Base-by-base conservation (phyloP, 1,140 invertebrate genomes). In the Holotrichia oblita region DNA sequence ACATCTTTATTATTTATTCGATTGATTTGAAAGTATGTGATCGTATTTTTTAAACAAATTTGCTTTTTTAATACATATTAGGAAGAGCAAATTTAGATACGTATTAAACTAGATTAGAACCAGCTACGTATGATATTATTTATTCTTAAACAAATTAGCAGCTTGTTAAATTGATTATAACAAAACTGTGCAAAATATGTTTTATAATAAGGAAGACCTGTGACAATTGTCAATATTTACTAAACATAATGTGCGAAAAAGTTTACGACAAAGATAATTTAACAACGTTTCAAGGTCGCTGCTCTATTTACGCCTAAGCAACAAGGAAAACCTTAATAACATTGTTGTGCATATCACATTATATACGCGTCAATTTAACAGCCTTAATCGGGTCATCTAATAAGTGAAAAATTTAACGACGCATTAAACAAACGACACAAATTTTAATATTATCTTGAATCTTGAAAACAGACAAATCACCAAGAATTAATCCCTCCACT, bases 401-500 rank as follows among this genome's bases (percentile, higher is more conserved):
- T n/a, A 14, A 55, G 14, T n/a, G 17, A 41, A 2, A 20, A 41
- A 40, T 41, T 12, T 20, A 74, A 74, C 34, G 1, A 17, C 40
- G 14, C 6, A 24, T 24, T 40, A 14, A 42, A 4, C 12, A n/a
- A 3, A 7, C 9, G 12, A 40, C 2, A 0, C 12, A 10, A 73
- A 73, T 40, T 17, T 55, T 55, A n/a, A 17, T n/a, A 55, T 20
- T 8, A 14, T 0, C 9, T n/a, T 4, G 14, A 40, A 76, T 55
- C 75, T 76, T 76, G 75, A 76, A 55, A 76, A 55, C 44, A 55
- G 75, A 76, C 44, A 14, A 22, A n/a, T n/a, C n/a, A n/a, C n/a
- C n/a, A n/a, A n/a, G n/a, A n/a, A n/a, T n/a, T n/a, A n/a, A n/a
- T n/a, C n/a, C n/a, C n/a, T n/a, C n/a, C n/a, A n/a, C n/a, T n/a